A percentile compares a stretch with the other conserved stretches of the same genome.
Conservation (phyloP, 2,888 invertebrate genomes). For the Melanostoma scalare region DNA sequence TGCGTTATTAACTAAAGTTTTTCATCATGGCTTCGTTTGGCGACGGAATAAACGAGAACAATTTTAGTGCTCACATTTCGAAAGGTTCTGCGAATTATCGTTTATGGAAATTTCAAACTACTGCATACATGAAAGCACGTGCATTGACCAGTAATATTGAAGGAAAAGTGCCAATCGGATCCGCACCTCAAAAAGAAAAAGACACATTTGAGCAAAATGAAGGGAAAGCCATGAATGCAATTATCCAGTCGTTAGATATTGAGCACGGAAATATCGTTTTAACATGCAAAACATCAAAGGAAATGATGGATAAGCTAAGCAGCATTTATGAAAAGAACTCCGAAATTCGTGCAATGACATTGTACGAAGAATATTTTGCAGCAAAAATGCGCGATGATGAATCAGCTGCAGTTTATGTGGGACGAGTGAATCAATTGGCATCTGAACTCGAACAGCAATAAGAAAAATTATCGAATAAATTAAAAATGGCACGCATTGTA, state of each 20-base stretch:
- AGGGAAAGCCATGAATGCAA: too few relatives aligned
- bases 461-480: conserved; percentile 18
- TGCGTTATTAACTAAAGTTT: too few relatives aligned
- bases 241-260: conserved; percentile 3
- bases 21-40: too few relatives aligned
- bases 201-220: too few relatives aligned
- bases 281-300: conserved; percentile 34
- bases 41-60: too few relatives aligned
- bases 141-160: too few relatives aligned
- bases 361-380: conserved; percentile 39
- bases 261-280: conserved; percentile 26
- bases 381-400: conserved; percentile 32
- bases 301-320: conserved; percentile 37
- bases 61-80: too few relatives aligned
- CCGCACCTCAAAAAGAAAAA: too few relatives aligned
- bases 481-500: conserved; percentile 24
- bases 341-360: conserved; percentile 24
- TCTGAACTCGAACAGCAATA: conserved; percentile 11
- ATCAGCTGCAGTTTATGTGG: conserved; percentile 1
- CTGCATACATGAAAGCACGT: too few relatives aligned
- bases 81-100: too few relatives aligned
- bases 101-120: too few relatives aligned
- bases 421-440: conserved; percentile 3
- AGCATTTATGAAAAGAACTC: conserved; percentile 22
- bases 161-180: too few relatives aligned